Conservation (phyloP, 2,797 vertebrate species). For the Alfaro cultratus region DNA sequence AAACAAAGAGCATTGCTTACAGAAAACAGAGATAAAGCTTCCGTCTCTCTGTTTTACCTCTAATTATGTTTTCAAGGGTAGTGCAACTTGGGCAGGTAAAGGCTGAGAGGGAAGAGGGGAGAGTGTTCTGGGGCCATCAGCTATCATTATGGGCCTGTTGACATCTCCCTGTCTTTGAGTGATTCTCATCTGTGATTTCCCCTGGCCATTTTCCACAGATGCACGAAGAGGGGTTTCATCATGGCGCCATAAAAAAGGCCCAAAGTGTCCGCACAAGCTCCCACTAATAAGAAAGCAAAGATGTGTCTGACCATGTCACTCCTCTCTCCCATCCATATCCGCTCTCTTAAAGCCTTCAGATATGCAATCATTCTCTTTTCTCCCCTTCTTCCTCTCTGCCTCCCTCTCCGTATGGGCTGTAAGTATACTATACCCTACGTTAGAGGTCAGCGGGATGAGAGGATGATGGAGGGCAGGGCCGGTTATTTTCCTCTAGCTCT, state of each 20-base stretch:
- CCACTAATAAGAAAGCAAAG: conserved; percentile 77
- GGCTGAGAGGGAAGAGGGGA: conserved; percentile 74
- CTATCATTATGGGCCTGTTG: conserved; percentile 86
- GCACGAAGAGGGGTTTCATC: conserved; percentile 77
- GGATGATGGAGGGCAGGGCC: conserved; percentile 72
- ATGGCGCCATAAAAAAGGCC: conserved; percentile 69
- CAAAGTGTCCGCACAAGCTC: conserved; percentile 69
- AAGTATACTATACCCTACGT: conserved; percentile 67
- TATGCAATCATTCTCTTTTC: conserved; percentile 69
- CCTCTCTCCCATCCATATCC: conserved; percentile 58
- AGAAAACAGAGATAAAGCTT: conserved; percentile 77
- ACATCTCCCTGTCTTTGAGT: conserved; percentile 83
- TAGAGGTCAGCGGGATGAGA: conserved; percentile 72
- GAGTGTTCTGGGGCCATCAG: conserved; percentile 81
- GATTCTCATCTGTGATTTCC: conserved; percentile 81
- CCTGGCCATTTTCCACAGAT: conserved; percentile 79
- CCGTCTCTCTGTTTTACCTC: conserved; percentile 78
- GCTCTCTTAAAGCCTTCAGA: conserved; percentile 68
- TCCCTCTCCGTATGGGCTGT: conserved; percentile 47
- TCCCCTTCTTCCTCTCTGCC: conserved; percentile 10
- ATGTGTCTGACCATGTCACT: conserved; percentile 67
- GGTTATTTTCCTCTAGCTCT: conserved; percentile 70
- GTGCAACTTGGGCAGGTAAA: conserved; percentile 73
- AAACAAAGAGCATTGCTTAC: conserved; percentile 80
- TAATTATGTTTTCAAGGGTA: conserved; percentile 83